Evolutionary conservation across 2,113 vertebrate genomes (phyloP).

Genomic region (Ammospiza caudacuta): DNA sequence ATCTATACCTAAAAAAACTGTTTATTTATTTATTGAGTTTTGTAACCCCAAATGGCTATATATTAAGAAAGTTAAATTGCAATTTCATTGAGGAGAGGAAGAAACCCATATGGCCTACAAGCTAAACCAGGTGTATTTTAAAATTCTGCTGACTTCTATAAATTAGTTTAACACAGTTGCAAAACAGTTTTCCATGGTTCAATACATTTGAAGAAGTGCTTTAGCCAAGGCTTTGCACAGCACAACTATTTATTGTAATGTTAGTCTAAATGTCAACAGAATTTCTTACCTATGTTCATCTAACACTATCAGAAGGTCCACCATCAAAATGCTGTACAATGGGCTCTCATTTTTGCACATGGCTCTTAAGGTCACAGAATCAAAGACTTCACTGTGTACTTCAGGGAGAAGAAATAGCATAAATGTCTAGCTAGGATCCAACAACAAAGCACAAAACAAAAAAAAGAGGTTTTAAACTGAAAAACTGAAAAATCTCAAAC

Average conservation of each 20-base stretch:
- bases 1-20: no score
- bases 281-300: background rate
- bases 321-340: background rate
- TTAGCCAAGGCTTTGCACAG: background rate
- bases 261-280: background rate
- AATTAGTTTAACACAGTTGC: background rate
- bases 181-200: background rate
- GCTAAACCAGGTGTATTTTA: background rate
- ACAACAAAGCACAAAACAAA: background rate
- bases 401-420: background rate
- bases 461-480: background rate
- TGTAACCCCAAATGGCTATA: background rate
- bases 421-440: background rate
- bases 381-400: background rate
- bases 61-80: background rate
- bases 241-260: background rate
- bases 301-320: background rate
- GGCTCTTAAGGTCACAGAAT: background rate
- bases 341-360: background rate
- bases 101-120: background rate
- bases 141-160: background rate
- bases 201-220: background rate
- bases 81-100: background rate
- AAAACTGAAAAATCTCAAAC: background rate
- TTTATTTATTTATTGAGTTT: background rate